A percentile compares a stretch with the other conserved stretches of the same genome.
Conservation (phyloP, 2,888 invertebrate genomes). For the Diachrysia chrysitis region DNA sequence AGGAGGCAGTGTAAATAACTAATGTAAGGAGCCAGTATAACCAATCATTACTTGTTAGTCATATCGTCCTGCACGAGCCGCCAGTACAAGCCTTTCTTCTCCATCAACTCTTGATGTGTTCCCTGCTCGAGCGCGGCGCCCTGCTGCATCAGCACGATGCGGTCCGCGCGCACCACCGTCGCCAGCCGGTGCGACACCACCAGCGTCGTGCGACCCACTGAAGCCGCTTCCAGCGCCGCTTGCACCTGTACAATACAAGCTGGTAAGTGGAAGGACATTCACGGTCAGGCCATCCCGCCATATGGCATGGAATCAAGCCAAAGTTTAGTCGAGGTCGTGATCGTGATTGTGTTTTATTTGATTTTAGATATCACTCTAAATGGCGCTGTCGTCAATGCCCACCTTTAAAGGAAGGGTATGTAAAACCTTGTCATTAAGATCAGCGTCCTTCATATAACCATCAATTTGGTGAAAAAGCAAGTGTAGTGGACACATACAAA, state of each 20-base stretch:
- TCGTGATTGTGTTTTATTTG: no score
- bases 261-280: neutral
- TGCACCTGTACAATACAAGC: constrained; percentile 68
- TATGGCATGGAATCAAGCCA: no score
- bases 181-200: constrained; percentile 93
- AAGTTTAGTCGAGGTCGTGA: no score
- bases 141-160: constrained; percentile 92
- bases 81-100: constrained; percentile 90
- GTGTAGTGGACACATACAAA: no score
- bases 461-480: no score
- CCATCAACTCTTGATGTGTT: constrained; percentile 91
- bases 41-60: constrained; percentile 72
- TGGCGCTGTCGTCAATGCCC: no score
- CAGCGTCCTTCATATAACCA: no score
- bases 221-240: constrained; percentile 91
- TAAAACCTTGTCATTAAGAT: no score
- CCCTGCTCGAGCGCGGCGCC: constrained; percentile 93
- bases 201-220: constrained; percentile 92
- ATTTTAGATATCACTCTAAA: no score
- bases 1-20: no score
- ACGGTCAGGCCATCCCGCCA: neutral
- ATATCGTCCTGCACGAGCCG: constrained; percentile 91
- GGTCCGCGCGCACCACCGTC: constrained; percentile 91
- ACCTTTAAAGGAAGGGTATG: no score
- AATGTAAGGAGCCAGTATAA: no score